These are phyloP conservation scores for Cynoglossus semilaevis DNA, from an alignment of 2,113 vertebrate genomes.

Conservation along the genomic window DNA sequence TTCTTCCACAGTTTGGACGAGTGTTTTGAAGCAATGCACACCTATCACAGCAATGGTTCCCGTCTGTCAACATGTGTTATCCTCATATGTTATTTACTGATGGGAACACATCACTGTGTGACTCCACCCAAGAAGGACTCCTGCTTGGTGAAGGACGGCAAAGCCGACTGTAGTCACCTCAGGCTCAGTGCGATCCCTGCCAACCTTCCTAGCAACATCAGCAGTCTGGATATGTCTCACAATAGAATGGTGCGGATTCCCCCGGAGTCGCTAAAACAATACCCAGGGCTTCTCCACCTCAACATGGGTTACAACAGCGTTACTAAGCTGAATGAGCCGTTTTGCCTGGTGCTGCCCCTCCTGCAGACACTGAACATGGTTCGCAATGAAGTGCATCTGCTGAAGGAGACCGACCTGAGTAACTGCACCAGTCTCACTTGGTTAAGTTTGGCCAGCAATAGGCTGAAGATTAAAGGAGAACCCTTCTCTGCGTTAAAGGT, in stretches of 20 bases:
- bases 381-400: constrained; percentile 80
- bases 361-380: constrained; percentile 78
- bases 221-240: constrained; percentile 85
- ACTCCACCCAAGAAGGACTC: constrained; percentile 43
- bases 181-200: constrained; percentile 80
- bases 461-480: constrained; percentile 74
- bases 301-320: constrained; percentile 83
- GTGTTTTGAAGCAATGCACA: constrained; percentile 15
- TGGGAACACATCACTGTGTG: background rate
- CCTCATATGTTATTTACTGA: constrained; percentile 1
- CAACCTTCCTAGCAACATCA: constrained; percentile 84
- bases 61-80: constrained; percentile 11
- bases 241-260: constrained; percentile 78
- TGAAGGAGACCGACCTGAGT: constrained; percentile 74
- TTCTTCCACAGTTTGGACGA: background rate
- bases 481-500: constrained; percentile 79
- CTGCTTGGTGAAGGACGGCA: constrained; percentile 71
- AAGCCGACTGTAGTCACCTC: constrained; percentile 89
- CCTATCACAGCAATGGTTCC: background rate
- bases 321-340: constrained; percentile 71
- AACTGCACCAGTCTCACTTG: constrained; percentile 74
- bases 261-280: constrained; percentile 72
- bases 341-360: constrained; percentile 77
- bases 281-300: constrained; percentile 76
- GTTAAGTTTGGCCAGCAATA: constrained; percentile 82